These are phyloP conservation scores for Polypterus bichir DNA, from an alignment of 2,113 vertebrate species.

Conservation along the genomic window DNA sequence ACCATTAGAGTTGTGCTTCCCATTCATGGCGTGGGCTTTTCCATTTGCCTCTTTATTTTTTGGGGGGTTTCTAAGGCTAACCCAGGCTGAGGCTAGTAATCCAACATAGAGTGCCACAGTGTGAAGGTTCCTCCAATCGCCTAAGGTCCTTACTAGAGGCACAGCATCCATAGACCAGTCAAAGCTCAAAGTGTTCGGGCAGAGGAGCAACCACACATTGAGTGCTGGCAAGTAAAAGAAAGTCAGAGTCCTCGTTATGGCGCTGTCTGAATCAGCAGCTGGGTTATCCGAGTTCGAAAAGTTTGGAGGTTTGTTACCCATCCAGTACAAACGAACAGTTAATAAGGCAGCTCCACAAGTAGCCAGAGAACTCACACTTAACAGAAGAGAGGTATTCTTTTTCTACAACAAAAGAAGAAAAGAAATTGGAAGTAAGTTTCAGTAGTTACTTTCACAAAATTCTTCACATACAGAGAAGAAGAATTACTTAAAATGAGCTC, in stretches of 20 bases:
- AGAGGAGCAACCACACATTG: constrained; percentile 88
- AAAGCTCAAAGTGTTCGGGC: constrained; percentile 89
- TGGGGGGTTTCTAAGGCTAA: constrained; percentile 50
- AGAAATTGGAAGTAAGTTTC: not conserved
- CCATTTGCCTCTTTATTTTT: constrained; percentile 60
- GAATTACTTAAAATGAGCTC: no score
- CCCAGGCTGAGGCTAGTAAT: constrained; percentile 64
- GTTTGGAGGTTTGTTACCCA: constrained; percentile 97
- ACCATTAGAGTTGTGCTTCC: constrained; percentile 78
- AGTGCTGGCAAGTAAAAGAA: constrained; percentile 82
- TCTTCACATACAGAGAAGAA: no score
- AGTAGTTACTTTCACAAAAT: not conserved
- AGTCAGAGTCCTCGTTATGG: constrained; percentile 71
- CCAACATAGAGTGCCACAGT: constrained; percentile 71
- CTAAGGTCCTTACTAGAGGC: constrained; percentile 71
- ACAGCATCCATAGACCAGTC: constrained; percentile 98
- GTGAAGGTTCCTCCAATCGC: constrained; percentile 80
- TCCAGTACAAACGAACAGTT: constrained; percentile 87
- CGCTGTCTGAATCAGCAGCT: constrained; percentile 75
- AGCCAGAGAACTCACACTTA: constrained; percentile 70
- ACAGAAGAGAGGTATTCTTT: constrained; percentile 67
- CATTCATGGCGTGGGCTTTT: constrained; percentile 65
- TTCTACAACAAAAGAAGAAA: constrained; percentile 55
- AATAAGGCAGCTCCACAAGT: constrained; percentile 72
- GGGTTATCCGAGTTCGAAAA: constrained; percentile 98